phyloP scores from a whole-genome alignment of 2,888 invertebrate genomes.

The Andricus curvator region DNA sequence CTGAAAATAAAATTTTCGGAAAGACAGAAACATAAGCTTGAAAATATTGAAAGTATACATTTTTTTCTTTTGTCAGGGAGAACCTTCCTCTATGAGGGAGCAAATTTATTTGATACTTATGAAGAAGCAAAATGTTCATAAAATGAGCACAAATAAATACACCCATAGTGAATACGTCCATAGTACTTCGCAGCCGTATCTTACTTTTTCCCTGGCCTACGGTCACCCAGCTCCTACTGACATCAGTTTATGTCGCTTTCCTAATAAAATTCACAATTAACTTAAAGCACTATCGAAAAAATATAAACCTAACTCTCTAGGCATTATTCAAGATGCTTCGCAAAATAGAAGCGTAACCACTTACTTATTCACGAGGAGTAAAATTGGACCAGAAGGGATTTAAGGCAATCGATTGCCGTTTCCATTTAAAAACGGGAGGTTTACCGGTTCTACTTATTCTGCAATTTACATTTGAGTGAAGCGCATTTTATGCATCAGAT shows the following conservation, averaged over 20 bases:
- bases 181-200: too few species aligned
- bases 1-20: too few species aligned
- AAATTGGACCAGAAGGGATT: conserved; percentile 1
- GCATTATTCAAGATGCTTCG: background rate
- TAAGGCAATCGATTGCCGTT: background rate
- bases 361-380: background rate
- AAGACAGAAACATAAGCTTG: too few species aligned
- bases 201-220: too few species aligned
- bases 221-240: background rate
- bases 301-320: background rate
- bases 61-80: too few species aligned
- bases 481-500: background rate
- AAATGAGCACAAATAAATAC: too few species aligned
- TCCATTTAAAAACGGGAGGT: background rate
- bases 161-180: too few species aligned
- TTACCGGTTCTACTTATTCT: conserved; percentile 3
- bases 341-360: background rate
- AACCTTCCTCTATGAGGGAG: too few species aligned
- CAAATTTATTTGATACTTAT: too few species aligned
- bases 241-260: background rate
- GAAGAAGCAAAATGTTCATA: too few species aligned
- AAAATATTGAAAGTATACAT: too few species aligned
- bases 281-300: background rate
- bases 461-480: background rate
- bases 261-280: background rate